Evolutionary conservation across 1,140 invertebrate species (phyloP), one percentile per base, ranked within the genome.

Genomic region (Metaphire vulgaris): DNA sequence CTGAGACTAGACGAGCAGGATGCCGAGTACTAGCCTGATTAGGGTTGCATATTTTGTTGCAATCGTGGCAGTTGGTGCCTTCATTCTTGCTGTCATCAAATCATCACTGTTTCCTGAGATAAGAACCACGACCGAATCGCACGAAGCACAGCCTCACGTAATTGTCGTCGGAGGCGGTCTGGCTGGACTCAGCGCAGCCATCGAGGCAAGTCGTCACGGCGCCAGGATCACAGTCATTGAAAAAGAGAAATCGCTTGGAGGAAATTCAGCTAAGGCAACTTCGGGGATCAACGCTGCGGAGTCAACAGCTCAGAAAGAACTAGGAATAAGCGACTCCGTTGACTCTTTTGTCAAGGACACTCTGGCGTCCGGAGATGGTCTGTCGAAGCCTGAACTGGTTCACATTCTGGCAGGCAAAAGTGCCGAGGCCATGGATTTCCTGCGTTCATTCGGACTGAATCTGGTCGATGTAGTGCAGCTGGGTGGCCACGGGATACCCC

Each of bases 261-360:
- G 84, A 33, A 85, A 85, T 75, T 82, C 81, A 28, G 85, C 83
- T 0, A 85, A 85, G 74, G 84, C 85, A 12, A 84, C 76, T 74
- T 79, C 77, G 81, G 83, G 83, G 16, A 86, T 85, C 69, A 85
- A 83, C 77, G 84, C 75, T 26, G 84, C 80, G 65, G 74, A 74
- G 28, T 85, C 84, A 0, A 75, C 77, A 64, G 75, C 81, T 67
- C 84, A 85, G 75, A 69, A 79, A 68, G 76, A 64, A 16, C 12
- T 81, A 6, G 80, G 80, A 29, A 83, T 85, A 56, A 28, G 77
- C 12, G 84, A 85, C 74, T 79, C 79, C 1, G 33, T 75, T 0
- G 80, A 81, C 26, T n/a, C 64, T 28, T 85, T 86, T 74, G 79
- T 78, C 31, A 71, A 80, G n/a, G 84, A 85, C 74, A 85, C 84